phyloP scores from a whole-genome alignment of 2,797 vertebrate genomes.

The Ambastaia sidthimunki region DNA sequence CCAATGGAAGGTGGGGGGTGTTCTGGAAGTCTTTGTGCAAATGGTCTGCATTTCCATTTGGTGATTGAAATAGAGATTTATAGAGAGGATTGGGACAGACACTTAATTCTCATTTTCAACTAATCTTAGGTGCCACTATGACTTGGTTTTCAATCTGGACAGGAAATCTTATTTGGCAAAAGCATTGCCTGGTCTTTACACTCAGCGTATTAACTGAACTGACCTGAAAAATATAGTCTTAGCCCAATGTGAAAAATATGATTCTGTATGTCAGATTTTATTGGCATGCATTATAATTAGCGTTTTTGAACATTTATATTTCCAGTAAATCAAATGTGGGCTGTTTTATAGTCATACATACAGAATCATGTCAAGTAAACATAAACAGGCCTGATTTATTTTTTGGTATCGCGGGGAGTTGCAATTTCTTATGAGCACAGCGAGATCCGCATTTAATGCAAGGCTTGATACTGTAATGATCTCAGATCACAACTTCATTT shows the following conservation, averaged over 20 bases:
- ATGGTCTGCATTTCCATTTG: no score
- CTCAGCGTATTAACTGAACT: neutral
- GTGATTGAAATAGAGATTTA: no score
- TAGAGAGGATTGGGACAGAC: no score
- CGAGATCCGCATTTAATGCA: slow-evolving; percentile 18
- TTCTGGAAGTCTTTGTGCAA: no score
- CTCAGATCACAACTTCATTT: slow-evolving; percentile 41
- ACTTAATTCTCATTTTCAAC: no score
- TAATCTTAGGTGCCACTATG: neutral
- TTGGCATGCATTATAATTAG: neutral
- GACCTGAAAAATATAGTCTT: neutral
- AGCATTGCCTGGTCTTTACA: neutral
- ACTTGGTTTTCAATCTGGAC: neutral
- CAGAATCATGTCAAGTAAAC: slow-evolving; percentile 7
- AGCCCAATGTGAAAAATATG: neutral
- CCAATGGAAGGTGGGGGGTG: no score
- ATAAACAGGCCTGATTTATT: slow-evolving; percentile 43
- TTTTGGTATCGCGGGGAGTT: slow-evolving; percentile 10
- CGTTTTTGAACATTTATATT: neutral
- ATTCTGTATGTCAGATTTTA: neutral
- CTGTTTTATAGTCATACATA: neutral
- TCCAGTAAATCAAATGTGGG: neutral
- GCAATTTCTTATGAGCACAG: slow-evolving; percentile 24
- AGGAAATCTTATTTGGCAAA: neutral
- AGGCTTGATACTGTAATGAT: slow-evolving; percentile 14